A percentile compares a stretch with the other conserved stretches of the same genome.
Conservation (phyloP, 2,888 invertebrate species). For the Endotricha flammealis region DNA sequence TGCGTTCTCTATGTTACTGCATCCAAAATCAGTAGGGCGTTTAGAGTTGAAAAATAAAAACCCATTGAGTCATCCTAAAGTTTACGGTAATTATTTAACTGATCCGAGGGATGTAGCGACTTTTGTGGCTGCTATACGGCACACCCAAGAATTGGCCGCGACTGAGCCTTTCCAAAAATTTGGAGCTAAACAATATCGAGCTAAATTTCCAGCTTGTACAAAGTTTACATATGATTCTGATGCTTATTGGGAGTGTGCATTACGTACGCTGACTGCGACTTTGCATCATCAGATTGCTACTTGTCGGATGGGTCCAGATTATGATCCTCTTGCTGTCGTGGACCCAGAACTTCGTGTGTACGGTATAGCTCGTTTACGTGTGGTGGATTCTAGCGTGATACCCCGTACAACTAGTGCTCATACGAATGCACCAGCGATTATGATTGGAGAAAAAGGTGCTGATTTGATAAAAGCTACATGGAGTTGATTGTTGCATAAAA, state of each 20-base stretch:
- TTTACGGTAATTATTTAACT: constrained; percentile 83
- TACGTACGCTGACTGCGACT: constrained; percentile 78
- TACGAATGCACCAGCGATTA: constrained; percentile 75
- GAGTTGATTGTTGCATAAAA: constrained; percentile 25
- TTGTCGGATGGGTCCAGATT: constrained; percentile 81
- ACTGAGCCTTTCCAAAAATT: constrained; percentile 72
- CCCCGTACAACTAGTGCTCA: constrained; percentile 75
- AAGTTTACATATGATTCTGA: constrained; percentile 68
- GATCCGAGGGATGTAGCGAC: constrained; percentile 80
- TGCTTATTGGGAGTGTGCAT: constrained; percentile 82
- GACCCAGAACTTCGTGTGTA: constrained; percentile 76
- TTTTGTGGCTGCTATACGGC: constrained; percentile 78
- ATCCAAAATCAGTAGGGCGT: constrained; percentile 83
- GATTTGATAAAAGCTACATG: constrained; percentile 73
- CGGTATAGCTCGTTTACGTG: constrained; percentile 65
- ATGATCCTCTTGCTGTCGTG: constrained; percentile 80
- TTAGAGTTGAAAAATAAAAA: constrained; percentile 81
- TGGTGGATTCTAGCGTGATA: constrained; percentile 75
- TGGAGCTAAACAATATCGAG: constrained; percentile 71
- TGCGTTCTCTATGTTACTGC: constrained; percentile 80
- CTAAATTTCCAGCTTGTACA: constrained; percentile 80
- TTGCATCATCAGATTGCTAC: constrained; percentile 83
- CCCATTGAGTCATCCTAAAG: constrained; percentile 81
- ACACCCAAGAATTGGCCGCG: constrained; percentile 62
- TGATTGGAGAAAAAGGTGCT: constrained; percentile 78